A percentile compares a stretch with the other conserved stretches of the same genome.
Evolutionary conservation across 2,888 invertebrate genomes (phyloP).

Genomic region (Calliphora vomitoria): DNA sequence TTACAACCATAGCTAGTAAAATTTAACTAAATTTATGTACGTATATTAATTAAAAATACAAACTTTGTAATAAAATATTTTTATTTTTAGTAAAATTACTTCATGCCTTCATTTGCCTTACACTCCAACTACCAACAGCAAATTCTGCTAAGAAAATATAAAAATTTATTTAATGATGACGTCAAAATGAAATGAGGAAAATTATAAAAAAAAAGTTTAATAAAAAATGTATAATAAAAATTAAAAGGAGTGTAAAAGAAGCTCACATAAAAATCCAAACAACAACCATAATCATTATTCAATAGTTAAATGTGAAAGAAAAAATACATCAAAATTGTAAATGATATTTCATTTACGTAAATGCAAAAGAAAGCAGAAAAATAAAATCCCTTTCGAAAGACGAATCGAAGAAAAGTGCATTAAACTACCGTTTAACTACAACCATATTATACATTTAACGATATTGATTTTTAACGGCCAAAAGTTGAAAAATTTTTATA

Average conservation of each 20-base stretch:
- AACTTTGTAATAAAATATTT: too few relatives aligned
- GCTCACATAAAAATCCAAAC: slow-evolving; percentile 5
- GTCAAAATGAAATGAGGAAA: slow-evolving; percentile 26
- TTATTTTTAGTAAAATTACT: too few relatives aligned
- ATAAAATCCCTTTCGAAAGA: not conserved
- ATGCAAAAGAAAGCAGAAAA: not conserved
- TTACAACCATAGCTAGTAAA: too few relatives aligned
- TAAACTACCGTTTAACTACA: slow-evolving; percentile 27
- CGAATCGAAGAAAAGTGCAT: slow-evolving; percentile 35
- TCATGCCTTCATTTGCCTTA: not conserved
- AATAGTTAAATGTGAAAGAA: slow-evolving; percentile 24
- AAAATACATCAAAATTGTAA: slow-evolving; percentile 41
- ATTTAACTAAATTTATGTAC: too few relatives aligned
- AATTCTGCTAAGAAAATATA: not conserved
- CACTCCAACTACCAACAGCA: not conserved
- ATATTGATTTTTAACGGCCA: slow-evolving; percentile 68
- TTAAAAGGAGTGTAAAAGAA: not conserved
- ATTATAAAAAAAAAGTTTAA: slow-evolving; percentile 15
- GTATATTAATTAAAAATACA: too few relatives aligned
- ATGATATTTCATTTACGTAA: not conserved
- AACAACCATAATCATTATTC: not conserved
- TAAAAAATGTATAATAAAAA: slow-evolving; percentile 20
- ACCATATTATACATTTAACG: slow-evolving; percentile 54
- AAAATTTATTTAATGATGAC: slow-evolving; percentile 27
- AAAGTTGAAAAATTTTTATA: slow-evolving; percentile 62